phyloP scores from a whole-genome alignment of 2,888 invertebrate species.

The Trisateles emortualis region DNA sequence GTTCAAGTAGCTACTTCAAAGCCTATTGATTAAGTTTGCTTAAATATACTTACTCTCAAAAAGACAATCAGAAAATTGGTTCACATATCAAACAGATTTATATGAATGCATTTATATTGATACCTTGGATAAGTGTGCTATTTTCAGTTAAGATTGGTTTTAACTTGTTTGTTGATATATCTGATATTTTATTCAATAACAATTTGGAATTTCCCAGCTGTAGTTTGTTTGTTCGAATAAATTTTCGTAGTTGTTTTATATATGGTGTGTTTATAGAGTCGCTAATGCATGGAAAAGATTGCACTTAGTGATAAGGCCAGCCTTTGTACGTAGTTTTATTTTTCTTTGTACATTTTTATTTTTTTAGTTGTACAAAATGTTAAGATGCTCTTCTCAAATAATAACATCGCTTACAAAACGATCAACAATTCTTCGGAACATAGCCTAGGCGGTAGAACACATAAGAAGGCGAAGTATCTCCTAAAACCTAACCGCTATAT shows the following conservation, averaged over 20 bases:
- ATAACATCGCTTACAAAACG: too few relatives aligned
- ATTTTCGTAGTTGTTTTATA: conserved; percentile 18
- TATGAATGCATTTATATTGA: conserved; percentile 17
- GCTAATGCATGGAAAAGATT: not conserved
- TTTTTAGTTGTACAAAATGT: too few relatives aligned
- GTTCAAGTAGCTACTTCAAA: too few relatives aligned
- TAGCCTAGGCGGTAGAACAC: too few relatives aligned
- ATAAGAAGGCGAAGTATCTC: too few relatives aligned
- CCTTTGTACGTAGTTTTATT: not conserved
- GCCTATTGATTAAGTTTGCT: not conserved
- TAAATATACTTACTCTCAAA: conserved; percentile 9
- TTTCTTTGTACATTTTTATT: too few relatives aligned
- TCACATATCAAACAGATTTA: conserved; percentile 8
- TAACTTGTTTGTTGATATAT: conserved; percentile 38
- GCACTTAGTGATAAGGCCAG: not conserved
- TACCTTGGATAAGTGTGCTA: conserved; percentile 23
- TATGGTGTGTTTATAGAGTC: not conserved
- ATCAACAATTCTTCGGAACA: too few relatives aligned
- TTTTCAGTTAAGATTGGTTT: conserved; percentile 36
- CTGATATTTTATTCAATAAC: conserved; percentile 27
- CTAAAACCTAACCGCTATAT: too few relatives aligned
- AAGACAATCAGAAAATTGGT: conserved; percentile 13
- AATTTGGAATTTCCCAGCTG: conserved; percentile 28
- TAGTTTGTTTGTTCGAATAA: conserved; percentile 22
- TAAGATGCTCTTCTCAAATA: too few relatives aligned